These are phyloP conservation scores for Rynchops niger DNA, from an alignment of 2,113 vertebrate species.

Conservation along the genomic window DNA sequence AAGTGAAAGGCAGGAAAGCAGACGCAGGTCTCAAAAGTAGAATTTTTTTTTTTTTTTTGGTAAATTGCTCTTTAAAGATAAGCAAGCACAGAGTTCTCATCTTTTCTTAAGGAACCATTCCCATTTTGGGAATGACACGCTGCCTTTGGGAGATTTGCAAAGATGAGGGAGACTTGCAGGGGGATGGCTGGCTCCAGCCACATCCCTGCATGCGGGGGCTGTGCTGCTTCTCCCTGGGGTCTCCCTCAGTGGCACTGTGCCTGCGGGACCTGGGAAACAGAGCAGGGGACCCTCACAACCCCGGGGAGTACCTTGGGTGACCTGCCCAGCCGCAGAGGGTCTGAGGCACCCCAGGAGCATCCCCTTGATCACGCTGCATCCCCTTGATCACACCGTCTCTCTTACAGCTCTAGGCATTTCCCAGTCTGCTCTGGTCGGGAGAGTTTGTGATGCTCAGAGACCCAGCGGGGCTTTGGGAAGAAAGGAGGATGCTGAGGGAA, in stretches of 20 bases:
- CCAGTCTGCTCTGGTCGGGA: not conserved
- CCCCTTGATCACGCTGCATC: not conserved
- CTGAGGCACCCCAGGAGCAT: not conserved
- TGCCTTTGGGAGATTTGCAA: not conserved
- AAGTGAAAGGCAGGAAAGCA: not conserved
- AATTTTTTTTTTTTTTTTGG: not conserved
- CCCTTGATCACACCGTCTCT: rapidly evolving
- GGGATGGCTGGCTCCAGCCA: not conserved
- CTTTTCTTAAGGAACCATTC: not conserved
- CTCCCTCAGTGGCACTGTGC: not conserved
- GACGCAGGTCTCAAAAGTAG: not conserved
- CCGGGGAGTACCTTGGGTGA: rapidly evolving
- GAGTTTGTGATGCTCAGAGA: not conserved
- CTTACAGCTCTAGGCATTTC: rapidly evolving
- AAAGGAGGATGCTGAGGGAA: not conserved
- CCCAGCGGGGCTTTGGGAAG: rapidly evolving
- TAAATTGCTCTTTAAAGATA: not conserved
- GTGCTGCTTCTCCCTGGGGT: not conserved
- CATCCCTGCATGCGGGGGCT: rapidly evolving
- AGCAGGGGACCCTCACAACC: not conserved
- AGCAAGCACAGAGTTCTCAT: not conserved
- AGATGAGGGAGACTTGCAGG: not conserved
- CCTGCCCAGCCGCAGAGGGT: not conserved
- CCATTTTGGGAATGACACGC: not conserved
- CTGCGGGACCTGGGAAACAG: not conserved